phyloP scores from a whole-genome alignment of 2,888 invertebrate genomes.

The Tetrapedia diversipes region DNA sequence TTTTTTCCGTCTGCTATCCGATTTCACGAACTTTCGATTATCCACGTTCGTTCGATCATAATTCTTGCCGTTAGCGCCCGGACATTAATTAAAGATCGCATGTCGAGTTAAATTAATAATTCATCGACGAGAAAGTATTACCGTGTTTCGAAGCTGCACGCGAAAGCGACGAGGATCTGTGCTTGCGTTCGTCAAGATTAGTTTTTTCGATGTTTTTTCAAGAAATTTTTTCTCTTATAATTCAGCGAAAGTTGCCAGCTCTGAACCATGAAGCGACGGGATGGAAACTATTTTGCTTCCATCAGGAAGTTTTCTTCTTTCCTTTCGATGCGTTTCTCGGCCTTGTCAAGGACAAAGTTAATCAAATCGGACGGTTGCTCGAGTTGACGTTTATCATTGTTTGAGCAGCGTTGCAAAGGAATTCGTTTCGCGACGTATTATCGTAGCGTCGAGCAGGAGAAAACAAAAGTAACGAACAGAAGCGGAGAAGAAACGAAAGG shows the following conservation, averaged over 20 bases:
- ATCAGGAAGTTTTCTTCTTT: not conserved
- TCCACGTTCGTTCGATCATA: slow-evolving; percentile 35
- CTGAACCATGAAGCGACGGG: too few species aligned
- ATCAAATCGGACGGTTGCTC: too few species aligned
- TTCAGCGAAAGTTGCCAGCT: too few species aligned
- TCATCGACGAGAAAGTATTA: not conserved
- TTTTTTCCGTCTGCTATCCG: slow-evolving; percentile 27
- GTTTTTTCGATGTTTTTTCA: not conserved
- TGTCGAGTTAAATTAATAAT: slow-evolving; percentile 4
- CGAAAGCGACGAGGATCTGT: too few species aligned
- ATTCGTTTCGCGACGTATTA: too few species aligned
- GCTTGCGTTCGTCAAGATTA: not conserved
- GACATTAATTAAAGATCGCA: slow-evolving; percentile 38
- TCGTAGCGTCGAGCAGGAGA: too few species aligned
- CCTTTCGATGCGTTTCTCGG: not conserved
- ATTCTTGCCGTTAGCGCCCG: slow-evolving; percentile 29
- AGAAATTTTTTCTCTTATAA: not conserved
- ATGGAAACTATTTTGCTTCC: too few species aligned
- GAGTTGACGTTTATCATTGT: too few species aligned
- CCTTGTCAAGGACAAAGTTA: too few species aligned
- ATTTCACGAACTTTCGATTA: slow-evolving; percentile 50
- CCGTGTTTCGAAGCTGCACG: not conserved
- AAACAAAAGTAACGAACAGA: too few species aligned
- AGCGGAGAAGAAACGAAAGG: not conserved
- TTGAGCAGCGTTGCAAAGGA: too few species aligned